phyloP scores from a whole-genome alignment of 1,140 invertebrate species.

The Macrobrachium rosenbergii region DNA sequence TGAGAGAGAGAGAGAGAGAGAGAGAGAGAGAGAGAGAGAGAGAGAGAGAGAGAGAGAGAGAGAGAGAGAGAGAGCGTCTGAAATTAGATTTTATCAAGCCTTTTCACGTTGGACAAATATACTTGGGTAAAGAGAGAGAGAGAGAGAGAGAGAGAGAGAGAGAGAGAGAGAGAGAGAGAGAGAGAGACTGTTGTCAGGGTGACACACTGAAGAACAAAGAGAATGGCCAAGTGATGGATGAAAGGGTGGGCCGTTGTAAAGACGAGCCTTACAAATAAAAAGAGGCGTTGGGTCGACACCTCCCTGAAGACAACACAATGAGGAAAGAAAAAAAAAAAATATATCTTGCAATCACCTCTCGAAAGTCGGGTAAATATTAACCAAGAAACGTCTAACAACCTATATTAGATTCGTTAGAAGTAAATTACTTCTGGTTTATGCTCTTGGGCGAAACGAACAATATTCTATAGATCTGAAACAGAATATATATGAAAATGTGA shows the following conservation, averaged over 20 bases:
- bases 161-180: slow-evolving; percentile 25
- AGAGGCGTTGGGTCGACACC: too few relatives aligned
- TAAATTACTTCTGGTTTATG: too few relatives aligned
- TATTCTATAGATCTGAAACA: too few relatives aligned
- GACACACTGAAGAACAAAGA: neutral
- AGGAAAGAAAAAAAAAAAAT: too few relatives aligned
- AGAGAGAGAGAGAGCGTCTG: neutral
- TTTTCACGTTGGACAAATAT: neutral
- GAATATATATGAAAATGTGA: too few relatives aligned
- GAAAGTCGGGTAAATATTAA: too few relatives aligned
- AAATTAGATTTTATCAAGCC: neutral
- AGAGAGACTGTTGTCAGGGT: too few relatives aligned
- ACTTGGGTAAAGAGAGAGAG: slow-evolving; percentile 41
- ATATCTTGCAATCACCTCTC: too few relatives aligned
- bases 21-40: slow-evolving; percentile 7
- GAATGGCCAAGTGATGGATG: neutral
- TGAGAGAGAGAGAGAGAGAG: slow-evolving; percentile 7
- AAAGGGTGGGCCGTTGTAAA: neutral
- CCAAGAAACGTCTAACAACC: too few relatives aligned
- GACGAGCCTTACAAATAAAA: neutral
- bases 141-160: neutral
- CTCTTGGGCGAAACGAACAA: too few relatives aligned
- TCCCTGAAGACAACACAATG: too few relatives aligned
- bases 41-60: neutral
- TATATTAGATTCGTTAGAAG: too few relatives aligned